phyloP scores from a whole-genome alignment of 2,888 invertebrate species.

The Xylophagus ater region DNA sequence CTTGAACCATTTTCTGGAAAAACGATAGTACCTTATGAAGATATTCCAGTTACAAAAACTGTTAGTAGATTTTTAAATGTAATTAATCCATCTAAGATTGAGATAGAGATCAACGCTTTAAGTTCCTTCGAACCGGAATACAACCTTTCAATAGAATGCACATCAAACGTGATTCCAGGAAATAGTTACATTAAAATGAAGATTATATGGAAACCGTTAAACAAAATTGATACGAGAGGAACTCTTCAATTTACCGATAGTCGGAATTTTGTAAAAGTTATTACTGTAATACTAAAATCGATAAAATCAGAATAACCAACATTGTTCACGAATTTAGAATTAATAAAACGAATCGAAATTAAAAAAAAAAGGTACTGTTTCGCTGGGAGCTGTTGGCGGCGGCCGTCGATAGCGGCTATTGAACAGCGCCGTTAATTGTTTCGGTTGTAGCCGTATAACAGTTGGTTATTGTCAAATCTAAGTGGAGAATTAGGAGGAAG shows the following conservation, averaged over 20 bases:
- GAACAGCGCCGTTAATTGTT: no score
- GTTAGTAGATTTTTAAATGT: constrained; percentile 46
- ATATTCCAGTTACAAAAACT: constrained; percentile 48
- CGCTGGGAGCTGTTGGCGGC: no score
- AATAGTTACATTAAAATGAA: constrained; percentile 45
- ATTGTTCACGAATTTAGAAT: no score
- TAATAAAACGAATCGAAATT: no score
- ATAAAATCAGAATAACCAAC: no score
- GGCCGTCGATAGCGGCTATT: no score
- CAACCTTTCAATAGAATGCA: constrained; percentile 46
- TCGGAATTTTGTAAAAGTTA: constrained; percentile 53
- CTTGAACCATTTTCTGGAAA: constrained; percentile 56
- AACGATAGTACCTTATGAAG: constrained; percentile 56
- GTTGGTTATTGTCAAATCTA: no score
- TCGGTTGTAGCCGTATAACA: no score
- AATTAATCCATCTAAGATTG: constrained; percentile 44
- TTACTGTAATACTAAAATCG: constrained; percentile 52
- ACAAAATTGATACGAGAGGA: constrained; percentile 49
- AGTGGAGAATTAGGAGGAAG: no score
- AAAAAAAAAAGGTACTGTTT: no score
- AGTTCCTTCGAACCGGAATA: constrained; percentile 47
- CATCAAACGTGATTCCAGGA: constrained; percentile 44
- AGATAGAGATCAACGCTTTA: constrained; percentile 40
- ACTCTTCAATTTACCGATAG: constrained; percentile 52
- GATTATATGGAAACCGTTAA: constrained; percentile 52